A percentile compares a stretch with the other conserved stretches of the same genome.
phyloP scores from a whole-genome alignment of 2,888 invertebrate genomes.

The Zonitis immaculata region DNA sequence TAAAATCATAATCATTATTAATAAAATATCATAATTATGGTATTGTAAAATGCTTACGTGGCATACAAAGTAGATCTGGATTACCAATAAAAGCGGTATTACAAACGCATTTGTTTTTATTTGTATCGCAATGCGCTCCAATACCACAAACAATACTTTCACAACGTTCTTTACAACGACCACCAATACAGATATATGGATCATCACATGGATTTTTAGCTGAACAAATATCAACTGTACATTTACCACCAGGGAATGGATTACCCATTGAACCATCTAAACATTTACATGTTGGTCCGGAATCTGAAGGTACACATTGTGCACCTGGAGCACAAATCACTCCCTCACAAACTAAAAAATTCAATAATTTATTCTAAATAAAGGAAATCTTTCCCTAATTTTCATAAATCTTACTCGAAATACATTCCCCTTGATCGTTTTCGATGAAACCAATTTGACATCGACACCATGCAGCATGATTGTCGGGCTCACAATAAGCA shows the following conservation, averaged over 20 bases:
- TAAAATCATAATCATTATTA: no score
- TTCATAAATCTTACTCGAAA: conserved; percentile 70
- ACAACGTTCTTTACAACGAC: conserved; percentile 84
- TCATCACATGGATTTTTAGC: conserved; percentile 70
- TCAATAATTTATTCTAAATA: no score
- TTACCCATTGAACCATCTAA: conserved; percentile 82
- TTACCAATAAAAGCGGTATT: conserved; percentile 85
- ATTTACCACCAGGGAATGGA: conserved; percentile 86
- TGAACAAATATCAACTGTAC: conserved; percentile 77
- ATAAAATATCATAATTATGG: no score
- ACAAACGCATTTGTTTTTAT: conserved; percentile 79
- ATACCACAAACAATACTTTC: conserved; percentile 83
- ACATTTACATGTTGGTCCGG: conserved; percentile 85
- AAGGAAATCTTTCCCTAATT: no score
- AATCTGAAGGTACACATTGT: conserved; percentile 77
- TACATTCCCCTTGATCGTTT: conserved; percentile 74
- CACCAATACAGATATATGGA: conserved; percentile 78
- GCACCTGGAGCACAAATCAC: conserved; percentile 78
- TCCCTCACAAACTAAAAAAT: conserved; percentile 64
- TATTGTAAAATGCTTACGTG: conserved; percentile 85
- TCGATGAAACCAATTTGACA: conserved; percentile 79
- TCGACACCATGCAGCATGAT: conserved; percentile 84
- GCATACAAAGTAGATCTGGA: conserved; percentile 85
- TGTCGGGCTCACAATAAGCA: conserved; percentile 82
- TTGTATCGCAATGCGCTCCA: conserved; percentile 79